These are phyloP conservation scores for Sceloporus undulatus DNA, from an alignment of 2,113 vertebrate species.

Conservation along the genomic window DNA sequence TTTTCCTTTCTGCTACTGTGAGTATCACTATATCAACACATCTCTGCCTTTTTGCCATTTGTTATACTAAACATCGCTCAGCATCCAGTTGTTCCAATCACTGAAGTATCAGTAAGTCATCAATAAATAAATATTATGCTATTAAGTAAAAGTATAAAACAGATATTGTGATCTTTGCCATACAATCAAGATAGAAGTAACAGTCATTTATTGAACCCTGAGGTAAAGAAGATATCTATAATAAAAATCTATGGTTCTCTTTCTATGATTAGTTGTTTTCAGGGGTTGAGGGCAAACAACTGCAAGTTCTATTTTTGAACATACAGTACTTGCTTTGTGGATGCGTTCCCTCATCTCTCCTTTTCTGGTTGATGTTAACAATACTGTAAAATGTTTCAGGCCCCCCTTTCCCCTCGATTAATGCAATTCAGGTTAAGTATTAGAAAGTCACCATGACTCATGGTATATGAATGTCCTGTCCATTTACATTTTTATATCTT, in stretches of 20 bases:
- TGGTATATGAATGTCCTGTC: neutral
- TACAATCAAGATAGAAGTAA: neutral
- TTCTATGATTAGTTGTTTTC: neutral
- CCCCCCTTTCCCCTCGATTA: neutral
- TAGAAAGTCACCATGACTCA: neutral
- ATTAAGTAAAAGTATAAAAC: neutral
- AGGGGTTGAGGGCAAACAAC: neutral
- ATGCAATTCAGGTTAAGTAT: neutral
- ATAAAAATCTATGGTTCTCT: neutral
- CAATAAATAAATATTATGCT: neutral
- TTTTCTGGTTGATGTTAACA: neutral
- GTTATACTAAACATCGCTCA: neutral
- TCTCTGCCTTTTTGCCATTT: neutral
- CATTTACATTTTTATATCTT: neutral
- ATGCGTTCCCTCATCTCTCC: neutral
- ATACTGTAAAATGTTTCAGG: neutral
- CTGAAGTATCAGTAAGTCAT: neutral
- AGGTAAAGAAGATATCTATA: slow-evolving; percentile 14
- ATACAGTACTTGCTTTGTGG: neutral
- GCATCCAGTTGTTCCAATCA: neutral
- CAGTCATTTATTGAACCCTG: neutral
- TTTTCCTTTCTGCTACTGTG: slow-evolving; percentile 89
- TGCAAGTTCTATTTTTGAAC: neutral
- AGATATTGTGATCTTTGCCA: slow-evolving; percentile 1
- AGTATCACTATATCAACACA: slow-evolving; percentile 65